phyloP scores from a whole-genome alignment of 2,113 vertebrate genomes.

The Passerina amoena region DNA sequence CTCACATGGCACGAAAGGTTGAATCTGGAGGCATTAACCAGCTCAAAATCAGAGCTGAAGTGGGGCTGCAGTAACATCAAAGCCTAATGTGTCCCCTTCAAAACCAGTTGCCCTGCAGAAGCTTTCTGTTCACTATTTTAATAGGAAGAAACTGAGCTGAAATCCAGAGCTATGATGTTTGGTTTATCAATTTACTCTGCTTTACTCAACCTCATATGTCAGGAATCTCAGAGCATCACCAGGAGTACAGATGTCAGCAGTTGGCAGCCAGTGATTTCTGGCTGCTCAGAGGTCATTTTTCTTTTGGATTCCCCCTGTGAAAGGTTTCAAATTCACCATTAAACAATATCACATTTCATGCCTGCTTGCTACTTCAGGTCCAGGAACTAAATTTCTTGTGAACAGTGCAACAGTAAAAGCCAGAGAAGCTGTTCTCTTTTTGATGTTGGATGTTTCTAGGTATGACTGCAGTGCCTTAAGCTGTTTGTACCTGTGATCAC shows the following conservation, averaged over 20 bases:
- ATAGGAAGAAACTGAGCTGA: background rate
- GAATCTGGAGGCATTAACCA: background rate
- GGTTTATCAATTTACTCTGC: slow-evolving; percentile 37
- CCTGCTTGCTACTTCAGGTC: slow-evolving; percentile 35
- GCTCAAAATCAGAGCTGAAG: background rate
- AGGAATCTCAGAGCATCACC: slow-evolving; percentile 27
- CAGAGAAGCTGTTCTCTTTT: slow-evolving; percentile 33
- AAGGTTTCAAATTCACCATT: slow-evolving; percentile 19
- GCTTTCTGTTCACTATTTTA: background rate
- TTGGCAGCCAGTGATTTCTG: slow-evolving; percentile 1
- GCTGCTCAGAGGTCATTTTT: slow-evolving; percentile 17
- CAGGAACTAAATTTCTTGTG: slow-evolving; percentile 15
- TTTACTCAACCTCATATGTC: background rate
- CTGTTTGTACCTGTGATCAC: slow-evolving; percentile 49
- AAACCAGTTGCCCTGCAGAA: background rate
- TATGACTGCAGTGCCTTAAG: slow-evolving; percentile 4
- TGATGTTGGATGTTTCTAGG: slow-evolving; percentile 15
- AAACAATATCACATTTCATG: slow-evolving; percentile 39
- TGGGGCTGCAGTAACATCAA: background rate
- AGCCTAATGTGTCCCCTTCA: background rate
- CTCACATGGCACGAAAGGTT: background rate
- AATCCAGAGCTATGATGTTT: background rate
- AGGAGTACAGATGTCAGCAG: background rate
- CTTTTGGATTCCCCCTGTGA: background rate
- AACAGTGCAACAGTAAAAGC: background rate